A percentile compares a stretch with the other conserved stretches of the same genome.
Evolutionary conservation across 2,888 invertebrate species (phyloP).

Genomic region (Timema podura): DNA sequence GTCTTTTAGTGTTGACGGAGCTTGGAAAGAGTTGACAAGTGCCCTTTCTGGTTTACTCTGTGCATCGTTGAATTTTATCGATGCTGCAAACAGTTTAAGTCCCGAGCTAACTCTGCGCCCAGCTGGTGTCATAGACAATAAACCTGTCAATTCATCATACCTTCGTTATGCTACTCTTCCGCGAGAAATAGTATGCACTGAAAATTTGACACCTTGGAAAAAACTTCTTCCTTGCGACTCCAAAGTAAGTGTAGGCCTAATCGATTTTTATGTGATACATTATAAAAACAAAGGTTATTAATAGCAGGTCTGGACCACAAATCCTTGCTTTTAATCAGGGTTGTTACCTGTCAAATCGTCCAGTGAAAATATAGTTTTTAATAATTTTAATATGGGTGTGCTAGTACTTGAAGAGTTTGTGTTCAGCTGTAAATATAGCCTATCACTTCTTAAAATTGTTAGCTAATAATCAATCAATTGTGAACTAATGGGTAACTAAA

Average conservation of each 20-base stretch:
- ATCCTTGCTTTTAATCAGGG: too few species aligned
- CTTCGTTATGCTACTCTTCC: constrained; percentile 87
- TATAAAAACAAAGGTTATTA: neutral
- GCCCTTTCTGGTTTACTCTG: constrained; percentile 93
- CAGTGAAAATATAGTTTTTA: too few species aligned
- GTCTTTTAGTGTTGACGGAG: constrained; percentile 63
- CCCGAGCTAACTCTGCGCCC: constrained; percentile 83
- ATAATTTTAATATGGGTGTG: too few species aligned
- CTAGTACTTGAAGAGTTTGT: too few species aligned
- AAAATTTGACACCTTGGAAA: constrained; percentile 98
- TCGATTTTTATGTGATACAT: neutral
- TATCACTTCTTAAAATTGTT: too few species aligned
- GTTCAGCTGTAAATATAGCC: too few species aligned
- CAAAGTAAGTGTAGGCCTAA: constrained; percentile 47
- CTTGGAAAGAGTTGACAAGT: constrained; percentile 86
- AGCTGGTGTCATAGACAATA: constrained; percentile 54
- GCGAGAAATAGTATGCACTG: constrained; percentile 95
- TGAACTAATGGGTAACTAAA: too few species aligned
- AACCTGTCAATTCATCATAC: constrained; percentile 51
- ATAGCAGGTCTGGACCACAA: too few species aligned
- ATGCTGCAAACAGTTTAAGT: constrained; percentile 73
- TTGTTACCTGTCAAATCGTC: too few species aligned
- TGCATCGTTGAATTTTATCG: constrained; percentile 93
- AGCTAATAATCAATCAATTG: too few species aligned
- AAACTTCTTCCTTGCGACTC: constrained; percentile 94